Base-by-base conservation (phyloP, 2,113 vertebrate species). In the Glareola pratincola region DNA sequence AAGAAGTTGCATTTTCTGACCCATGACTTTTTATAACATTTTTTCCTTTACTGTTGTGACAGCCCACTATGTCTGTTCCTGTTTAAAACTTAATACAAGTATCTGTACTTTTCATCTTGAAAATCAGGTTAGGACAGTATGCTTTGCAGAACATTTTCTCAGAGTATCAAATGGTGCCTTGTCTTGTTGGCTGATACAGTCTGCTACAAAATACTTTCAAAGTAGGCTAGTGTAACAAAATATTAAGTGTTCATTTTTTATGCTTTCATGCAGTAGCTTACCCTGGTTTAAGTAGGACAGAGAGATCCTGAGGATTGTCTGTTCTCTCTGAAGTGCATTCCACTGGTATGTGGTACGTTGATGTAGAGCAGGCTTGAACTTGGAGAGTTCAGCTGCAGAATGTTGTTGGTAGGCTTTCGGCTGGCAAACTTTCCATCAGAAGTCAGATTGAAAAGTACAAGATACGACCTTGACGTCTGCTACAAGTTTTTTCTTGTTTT, bases 291-390 rank as follows among this genome's bases (percentile, higher is more conserved):
- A 94, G 83, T 75, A 89, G 86, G 89, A 94, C 76, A 81, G 76
- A 81, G 59, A 66, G 59, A 91, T 89, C 56, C 56, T 54, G 56
- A 84, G 69, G 77, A 75, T 75, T 68, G 72, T 86, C 86, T 85
- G 23, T 60, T 93, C 51, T 72, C 66, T 76, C 56, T 94, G 91
- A 92, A 89, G 80, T 78, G 48, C 73, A 29, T 94, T 95, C 89
- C 73, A 48, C 73, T 85, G 87, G 32, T 91, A 48, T 72, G 95
- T 81, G 68, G 56, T 78, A 47, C 15, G 0, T 59, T 86, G 76
- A 87, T 75, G 84, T 51, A 81, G 60, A 91, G 89, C 93, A 92
- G 83, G 91, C 89, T 97, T 89, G 54, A 95, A 92, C 86, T 87
- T 94, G 76, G 93, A 81, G 72, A 81, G 43, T 85, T 96, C 41